A percentile compares a stretch with the other conserved stretches of the same genome.
Conservation (phyloP, 1,140 invertebrate species). For the Trichonephila clavipes region DNA sequence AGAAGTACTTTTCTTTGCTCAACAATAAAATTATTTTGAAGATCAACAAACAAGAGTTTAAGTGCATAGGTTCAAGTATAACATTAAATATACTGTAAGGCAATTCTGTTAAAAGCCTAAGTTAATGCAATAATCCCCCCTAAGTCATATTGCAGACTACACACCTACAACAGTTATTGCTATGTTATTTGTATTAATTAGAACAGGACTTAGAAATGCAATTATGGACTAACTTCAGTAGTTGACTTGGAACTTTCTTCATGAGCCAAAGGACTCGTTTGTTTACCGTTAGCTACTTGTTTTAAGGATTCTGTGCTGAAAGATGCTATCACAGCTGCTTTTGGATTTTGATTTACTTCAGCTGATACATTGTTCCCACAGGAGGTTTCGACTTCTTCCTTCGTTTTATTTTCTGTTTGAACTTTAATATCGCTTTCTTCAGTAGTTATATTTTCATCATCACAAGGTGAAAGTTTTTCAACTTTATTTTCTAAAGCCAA, state of each 20-base stretch:
- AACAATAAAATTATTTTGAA: conserved; percentile 70
- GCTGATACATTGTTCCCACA: background rate
- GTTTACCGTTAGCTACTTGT: conserved; percentile 64
- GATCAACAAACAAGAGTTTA: conserved; percentile 64
- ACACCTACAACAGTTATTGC: conserved; percentile 74
- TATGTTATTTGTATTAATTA: conserved; percentile 42
- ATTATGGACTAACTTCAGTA: conserved; percentile 38
- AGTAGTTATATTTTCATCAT: background rate
- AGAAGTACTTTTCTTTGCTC: conserved; percentile 67
- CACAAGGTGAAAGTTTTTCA: background rate
- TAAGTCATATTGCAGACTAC: conserved; percentile 66
- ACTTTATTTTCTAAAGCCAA: background rate
- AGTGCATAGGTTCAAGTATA: conserved; percentile 65
- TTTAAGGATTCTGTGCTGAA: conserved; percentile 64
- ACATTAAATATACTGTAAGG: conserved; percentile 52
- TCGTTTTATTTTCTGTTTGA: too few species aligned
- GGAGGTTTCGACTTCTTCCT: background rate
- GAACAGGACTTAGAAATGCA: conserved; percentile 36
- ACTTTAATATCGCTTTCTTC: background rate
- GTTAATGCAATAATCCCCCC: conserved; percentile 20
- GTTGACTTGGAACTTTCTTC: background rate
- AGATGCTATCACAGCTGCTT: conserved; percentile 67
- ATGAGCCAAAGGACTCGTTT: conserved; percentile 23
- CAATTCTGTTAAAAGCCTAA: conserved; percentile 60
- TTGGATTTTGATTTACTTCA: conserved; percentile 37